Percentiles rank a stretch among this genome's conserved stretches.
These are phyloP conservation scores for Tetramorium bicarinatum DNA, from an alignment of 2,888 invertebrate species.

Conservation along the genomic window DNA sequence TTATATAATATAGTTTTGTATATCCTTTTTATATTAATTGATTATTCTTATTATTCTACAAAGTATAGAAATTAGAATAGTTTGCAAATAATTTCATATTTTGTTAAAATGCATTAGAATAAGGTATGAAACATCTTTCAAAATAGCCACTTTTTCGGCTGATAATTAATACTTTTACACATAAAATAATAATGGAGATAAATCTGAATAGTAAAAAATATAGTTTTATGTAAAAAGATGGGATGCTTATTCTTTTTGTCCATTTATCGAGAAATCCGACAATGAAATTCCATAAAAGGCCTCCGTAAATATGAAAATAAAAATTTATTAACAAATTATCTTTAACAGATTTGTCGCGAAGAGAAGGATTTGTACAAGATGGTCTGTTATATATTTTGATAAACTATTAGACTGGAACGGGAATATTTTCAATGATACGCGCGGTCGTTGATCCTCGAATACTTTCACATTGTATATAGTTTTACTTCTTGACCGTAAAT, in stretches of 20 bases:
- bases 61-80: neutral
- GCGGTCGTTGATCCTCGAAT: slow-evolving; percentile 63
- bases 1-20: neutral
- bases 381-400: neutral
- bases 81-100: neutral
- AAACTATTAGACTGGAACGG: slow-evolving; percentile 4
- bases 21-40: neutral
- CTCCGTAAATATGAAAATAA: neutral
- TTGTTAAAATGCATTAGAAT: neutral
- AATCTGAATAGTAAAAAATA: neutral
- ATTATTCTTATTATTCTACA: neutral
- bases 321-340: neutral
- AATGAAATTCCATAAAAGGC: neutral
- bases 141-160: neutral
- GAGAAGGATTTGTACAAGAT: neutral
- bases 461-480: slow-evolving; percentile 70
- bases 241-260: neutral
- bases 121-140: neutral
- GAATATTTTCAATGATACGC: slow-evolving; percentile 51
- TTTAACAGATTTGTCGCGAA: neutral
- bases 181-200: neutral
- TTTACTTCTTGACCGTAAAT: slow-evolving; percentile 67
- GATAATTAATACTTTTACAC: neutral
- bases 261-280: neutral
- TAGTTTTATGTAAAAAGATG: neutral